Percentiles rank a stretch among this genome's conserved stretches.
phyloP scores from a whole-genome alignment of 2,888 invertebrate species.

The Rhorus exstirpatorius region DNA sequence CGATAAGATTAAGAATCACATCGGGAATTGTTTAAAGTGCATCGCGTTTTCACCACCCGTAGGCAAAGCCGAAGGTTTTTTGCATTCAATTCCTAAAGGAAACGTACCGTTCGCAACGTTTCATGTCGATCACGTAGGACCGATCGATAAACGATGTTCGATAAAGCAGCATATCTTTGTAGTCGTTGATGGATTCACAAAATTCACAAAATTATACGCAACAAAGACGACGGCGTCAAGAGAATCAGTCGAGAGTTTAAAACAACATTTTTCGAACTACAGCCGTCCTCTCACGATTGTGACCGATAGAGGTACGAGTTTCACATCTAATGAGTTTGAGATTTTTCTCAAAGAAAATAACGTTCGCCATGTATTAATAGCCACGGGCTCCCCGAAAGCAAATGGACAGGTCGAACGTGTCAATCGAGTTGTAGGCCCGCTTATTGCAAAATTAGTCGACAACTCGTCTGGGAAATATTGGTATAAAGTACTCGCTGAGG shows the following conservation, averaged over 20 bases:
- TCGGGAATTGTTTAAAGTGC: slow-evolving; percentile 67
- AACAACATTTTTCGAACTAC: slow-evolving; percentile 42
- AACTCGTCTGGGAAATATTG: slow-evolving; percentile 54
- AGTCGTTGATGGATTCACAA: slow-evolving; percentile 48
- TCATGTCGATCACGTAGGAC: slow-evolving; percentile 64
- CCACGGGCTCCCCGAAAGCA: slow-evolving; percentile 74
- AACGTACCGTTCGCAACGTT: slow-evolving; percentile 59
- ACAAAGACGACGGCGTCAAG: slow-evolving; percentile 21
- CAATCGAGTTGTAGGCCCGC: slow-evolving; percentile 68
- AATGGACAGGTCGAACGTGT: slow-evolving; percentile 77
- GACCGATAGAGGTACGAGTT: slow-evolving; percentile 45
- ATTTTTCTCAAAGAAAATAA: slow-evolving; percentile 60
- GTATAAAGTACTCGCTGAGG: slow-evolving; percentile 59
- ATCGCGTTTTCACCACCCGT: slow-evolving; percentile 41
- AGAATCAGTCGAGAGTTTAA: slow-evolving; percentile 31
- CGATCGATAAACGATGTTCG: slow-evolving; percentile 6
- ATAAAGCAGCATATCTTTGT: slow-evolving; percentile 43
- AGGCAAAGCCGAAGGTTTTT: slow-evolving; percentile 60
- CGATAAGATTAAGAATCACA: slow-evolving; percentile 22
- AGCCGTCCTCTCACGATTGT: slow-evolving; percentile 37
- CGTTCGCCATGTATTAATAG: slow-evolving; percentile 73
- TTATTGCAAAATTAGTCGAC: slow-evolving; percentile 69
- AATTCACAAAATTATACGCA: background rate
- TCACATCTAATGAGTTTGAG: slow-evolving; percentile 49
- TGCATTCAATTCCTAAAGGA: slow-evolving; percentile 68